These are phyloP conservation scores for Drosophila ironensis DNA, from an alignment of 1,140 invertebrate genomes.

Conservation along the genomic window DNA sequence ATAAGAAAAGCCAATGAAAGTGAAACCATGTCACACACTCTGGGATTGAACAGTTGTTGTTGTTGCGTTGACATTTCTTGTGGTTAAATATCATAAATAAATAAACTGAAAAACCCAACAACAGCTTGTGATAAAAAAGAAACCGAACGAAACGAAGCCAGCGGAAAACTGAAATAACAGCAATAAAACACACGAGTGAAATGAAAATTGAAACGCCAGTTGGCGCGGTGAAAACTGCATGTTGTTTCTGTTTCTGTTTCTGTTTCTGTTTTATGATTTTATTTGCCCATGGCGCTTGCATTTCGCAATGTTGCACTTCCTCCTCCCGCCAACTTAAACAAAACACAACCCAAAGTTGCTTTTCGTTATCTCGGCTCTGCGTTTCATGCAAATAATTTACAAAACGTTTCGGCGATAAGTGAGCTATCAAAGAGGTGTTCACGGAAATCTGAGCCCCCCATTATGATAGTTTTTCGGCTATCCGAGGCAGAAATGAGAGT, in stretches of 20 bases:
- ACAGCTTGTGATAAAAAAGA: neutral
- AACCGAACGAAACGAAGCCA: neutral
- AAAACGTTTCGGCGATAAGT: conserved; percentile 12
- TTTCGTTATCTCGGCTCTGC: neutral
- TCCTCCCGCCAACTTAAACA: no score
- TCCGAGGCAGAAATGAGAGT: no score
- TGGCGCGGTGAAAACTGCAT: neutral
- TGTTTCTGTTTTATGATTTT: neutral
- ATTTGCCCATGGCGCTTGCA: neutral
- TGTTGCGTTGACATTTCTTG: conserved; percentile 5
- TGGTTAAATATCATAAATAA: conserved; percentile 43
- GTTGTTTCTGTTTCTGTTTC: neutral
- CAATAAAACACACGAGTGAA: conserved; percentile 1
- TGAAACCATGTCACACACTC: conserved; percentile 40
- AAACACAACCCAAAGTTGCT: conserved; percentile 2
- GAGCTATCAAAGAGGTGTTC: neutral
- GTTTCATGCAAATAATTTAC: conserved; percentile 5
- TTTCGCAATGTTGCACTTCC: conserved; percentile 25
- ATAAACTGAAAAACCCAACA: conserved; percentile 11
- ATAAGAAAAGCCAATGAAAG: conserved; percentile 39
- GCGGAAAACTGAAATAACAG: conserved; percentile 7
- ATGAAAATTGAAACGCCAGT: conserved; percentile 7
- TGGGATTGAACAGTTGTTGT: conserved; percentile 14
- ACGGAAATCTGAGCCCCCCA: no score
- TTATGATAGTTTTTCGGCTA: neutral